Percentiles rank a stretch among this genome's conserved stretches.
phyloP scores from a whole-genome alignment of 2,113 vertebrate species.

The Cercocebus atys region DNA sequence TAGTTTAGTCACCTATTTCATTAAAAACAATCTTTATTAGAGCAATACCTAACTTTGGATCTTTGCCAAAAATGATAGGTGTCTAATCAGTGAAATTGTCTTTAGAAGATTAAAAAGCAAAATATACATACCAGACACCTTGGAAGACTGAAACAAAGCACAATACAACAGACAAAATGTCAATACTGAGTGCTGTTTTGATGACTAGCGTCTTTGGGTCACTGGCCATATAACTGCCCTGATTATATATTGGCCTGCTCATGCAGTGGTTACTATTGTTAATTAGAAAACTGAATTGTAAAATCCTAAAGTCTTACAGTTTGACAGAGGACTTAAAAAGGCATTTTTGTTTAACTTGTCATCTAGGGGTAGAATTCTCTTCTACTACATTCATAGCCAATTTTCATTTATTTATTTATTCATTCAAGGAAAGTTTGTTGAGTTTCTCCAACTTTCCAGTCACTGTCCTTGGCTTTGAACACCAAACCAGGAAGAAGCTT shows the following conservation, averaged over 20 bases:
- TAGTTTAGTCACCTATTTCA: background rate
- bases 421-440: background rate
- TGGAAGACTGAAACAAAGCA: background rate
- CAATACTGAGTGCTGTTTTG: background rate
- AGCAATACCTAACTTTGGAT: background rate
- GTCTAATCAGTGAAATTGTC: background rate
- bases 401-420: background rate
- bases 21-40: background rate
- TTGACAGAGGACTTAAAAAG: background rate
- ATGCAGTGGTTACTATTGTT: background rate
- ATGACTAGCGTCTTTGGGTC: background rate
- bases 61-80: background rate
- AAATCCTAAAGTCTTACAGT: background rate
- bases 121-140: background rate
- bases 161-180: background rate
- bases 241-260: background rate
- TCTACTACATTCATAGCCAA: rapidly evolving
- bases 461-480: background rate
- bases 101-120: background rate
- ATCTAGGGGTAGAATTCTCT: background rate
- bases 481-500: background rate
- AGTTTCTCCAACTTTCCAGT: background rate
- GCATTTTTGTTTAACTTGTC: background rate
- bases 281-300: background rate
- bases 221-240: background rate